Evolutionary conservation across 1,140 invertebrate genomes (phyloP), one percentile per base, ranked within the genome.

Genomic region (Anastrepha ludens): DNA sequence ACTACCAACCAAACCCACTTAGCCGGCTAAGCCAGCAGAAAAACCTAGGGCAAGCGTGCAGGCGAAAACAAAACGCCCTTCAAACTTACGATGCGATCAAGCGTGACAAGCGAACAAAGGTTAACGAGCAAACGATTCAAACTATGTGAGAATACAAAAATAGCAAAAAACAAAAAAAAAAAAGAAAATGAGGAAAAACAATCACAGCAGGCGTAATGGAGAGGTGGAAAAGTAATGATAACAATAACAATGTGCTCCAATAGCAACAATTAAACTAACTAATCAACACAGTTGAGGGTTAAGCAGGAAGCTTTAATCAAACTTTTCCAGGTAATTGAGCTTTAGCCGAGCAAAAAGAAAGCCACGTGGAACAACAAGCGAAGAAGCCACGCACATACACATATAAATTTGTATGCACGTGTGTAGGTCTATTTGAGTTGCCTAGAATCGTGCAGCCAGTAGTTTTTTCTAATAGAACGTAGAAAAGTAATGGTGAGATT

Each of bases 251-350:
- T 9, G 47, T 8, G 47, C 74, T 55, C 6, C 47, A 29, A 55
- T 20, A 55, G 20, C 74, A 81, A 81, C 74, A 81, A 81, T 81
- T 81, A 55, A 81, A 29, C 39, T 47, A 81, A 55, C 74, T 81
- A 81, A 81, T 81, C 74, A 81, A 58, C 44, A 41, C 74, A 50
- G 20, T 81, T 81, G 58, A 81, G 47, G 74, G 74, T 81, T 81
- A 81, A 81, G n/a, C 47, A 55, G 44, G 74, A 81, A 81, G 74
- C 47, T 81, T 81, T 81, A 74, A 81, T 81, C 74, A 81, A 81
- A 81, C 44, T 81, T 81, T 81, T 81, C 74, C 47, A 58, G 50
- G 74, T 81, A 81, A 81, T 81, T 81, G 74, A 81, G 74, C 74
- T 81, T 81, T 81, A 81, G 50, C 11, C 20, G 17, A 20, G 17